Conservation (phyloP, 1,140 invertebrate species). For the Drosophila paulistorum region DNA sequence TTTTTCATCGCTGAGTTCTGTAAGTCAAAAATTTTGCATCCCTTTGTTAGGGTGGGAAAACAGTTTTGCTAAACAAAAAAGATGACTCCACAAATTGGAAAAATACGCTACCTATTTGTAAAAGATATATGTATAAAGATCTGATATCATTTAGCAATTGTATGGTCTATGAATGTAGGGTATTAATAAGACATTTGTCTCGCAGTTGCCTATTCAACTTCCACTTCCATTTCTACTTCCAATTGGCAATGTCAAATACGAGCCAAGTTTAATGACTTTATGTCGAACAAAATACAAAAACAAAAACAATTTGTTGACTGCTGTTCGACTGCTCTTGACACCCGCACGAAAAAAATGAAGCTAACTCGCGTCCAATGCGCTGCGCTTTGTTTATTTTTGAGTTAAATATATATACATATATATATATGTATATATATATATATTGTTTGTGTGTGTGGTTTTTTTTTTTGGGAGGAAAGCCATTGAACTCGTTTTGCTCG, state of each 20-base stretch:
- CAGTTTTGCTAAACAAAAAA: too few species aligned
- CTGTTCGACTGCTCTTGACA: slow-evolving; percentile 40
- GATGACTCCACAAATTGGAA: too few species aligned
- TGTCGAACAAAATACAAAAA: slow-evolving; percentile 9
- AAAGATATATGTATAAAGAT: too few species aligned
- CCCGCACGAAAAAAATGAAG: slow-evolving; percentile 30
- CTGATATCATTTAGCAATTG: too few species aligned
- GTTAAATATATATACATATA: slow-evolving; percentile 15
- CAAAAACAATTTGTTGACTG: slow-evolving; percentile 9
- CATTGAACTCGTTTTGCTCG: slow-evolving; percentile 53
- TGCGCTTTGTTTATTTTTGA: slow-evolving; percentile 47
- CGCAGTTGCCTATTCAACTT: slow-evolving; percentile 21
- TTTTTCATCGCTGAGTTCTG: too few species aligned
- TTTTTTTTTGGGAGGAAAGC: slow-evolving; percentile 17
- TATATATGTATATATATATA: slow-evolving; percentile 5
- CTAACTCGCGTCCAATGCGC: slow-evolving; percentile 8
- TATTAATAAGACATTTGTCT: neutral
- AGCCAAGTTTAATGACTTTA: slow-evolving; percentile 60
- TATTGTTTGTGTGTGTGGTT: neutral
- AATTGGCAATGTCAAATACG: slow-evolving; percentile 62
- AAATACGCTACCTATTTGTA: too few species aligned
- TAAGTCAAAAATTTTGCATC: too few species aligned
- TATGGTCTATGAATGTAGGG: neutral
- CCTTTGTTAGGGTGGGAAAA: too few species aligned
- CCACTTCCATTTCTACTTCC: slow-evolving; percentile 33